Base-by-base conservation (phyloP, 1,140 invertebrate species). In the Orius insidiosus region DNA sequence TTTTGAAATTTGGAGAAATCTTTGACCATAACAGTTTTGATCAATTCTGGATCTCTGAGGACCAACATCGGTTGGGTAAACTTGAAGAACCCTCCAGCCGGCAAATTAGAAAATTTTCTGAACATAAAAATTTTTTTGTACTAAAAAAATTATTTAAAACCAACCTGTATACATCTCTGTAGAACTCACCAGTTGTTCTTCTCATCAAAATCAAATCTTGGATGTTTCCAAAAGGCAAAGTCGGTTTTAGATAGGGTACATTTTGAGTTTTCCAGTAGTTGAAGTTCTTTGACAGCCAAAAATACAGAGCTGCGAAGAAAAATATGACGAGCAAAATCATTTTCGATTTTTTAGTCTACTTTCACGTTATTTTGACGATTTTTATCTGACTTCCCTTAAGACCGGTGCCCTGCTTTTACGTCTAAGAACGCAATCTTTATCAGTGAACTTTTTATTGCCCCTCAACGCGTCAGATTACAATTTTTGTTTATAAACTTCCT, bases 21-120 rank as follows among this genome's bases (percentile, higher is more conserved):
- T 52, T 69, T 73, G 2, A 71, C 63, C 14, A 77, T 45, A 1
- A 79, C 62, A 11, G 63, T 57, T 53, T 74, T 76, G 0, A 76
- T 63, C 1, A 80, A 52, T 6, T 73, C 68, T 14, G 72, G 58
- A 53, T 79, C 71, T 5, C 68, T 59, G 3, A 71, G 39, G 0
- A 72, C 49, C 3, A 71, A 47, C 6, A 60, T 53, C 0, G 71
- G 70, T 2, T 64, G 61, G 2, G 59, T 54, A 52, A 63, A 52
- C 2, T 64, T 55, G 53, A 59, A 66, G 18, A 60, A 58, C 9
- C 66, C 61, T 11, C 45, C 14, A 8, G 15, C 31, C 2, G 38
- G 49, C 38, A 11, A 14, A 54, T 15, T 15, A 13, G 15, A 5
- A 14, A 47, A 47, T 15, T 47, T 37, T n/a, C 45, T 11, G 13